A percentile compares a stretch with the other conserved stretches of the same genome.
These are phyloP conservation scores for Esox lucius DNA, from an alignment of 2,797 vertebrate species.

Conservation along the genomic window DNA sequence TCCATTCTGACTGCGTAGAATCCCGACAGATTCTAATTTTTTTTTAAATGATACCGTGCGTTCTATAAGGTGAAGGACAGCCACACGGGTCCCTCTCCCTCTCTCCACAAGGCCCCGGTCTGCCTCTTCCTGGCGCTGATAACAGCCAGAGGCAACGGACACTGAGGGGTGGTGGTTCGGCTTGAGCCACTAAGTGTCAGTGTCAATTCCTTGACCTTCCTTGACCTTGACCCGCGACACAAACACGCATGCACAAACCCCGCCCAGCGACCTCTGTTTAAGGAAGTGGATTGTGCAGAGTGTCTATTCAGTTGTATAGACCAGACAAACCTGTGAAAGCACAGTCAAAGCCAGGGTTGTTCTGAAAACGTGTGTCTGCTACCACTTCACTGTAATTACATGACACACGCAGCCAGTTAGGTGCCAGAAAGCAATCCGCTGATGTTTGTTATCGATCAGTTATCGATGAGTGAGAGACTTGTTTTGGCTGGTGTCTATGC, in stretches of 20 bases:
- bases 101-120: slow-evolving; percentile 62
- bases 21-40: slow-evolving; percentile 37
- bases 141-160: slow-evolving; percentile 64
- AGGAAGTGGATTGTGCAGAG: slow-evolving; percentile 69
- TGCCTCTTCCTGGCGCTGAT: slow-evolving; percentile 78
- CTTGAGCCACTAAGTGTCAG: slow-evolving; percentile 31
- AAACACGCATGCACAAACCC: slow-evolving; percentile 27
- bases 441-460: background rate
- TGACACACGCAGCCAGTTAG: slow-evolving; percentile 16
- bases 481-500: background rate
- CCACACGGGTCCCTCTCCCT: slow-evolving; percentile 27
- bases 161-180: slow-evolving; percentile 43
- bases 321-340: slow-evolving; percentile 55
- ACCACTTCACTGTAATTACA: background rate
- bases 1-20: slow-evolving; percentile 59
- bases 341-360: slow-evolving; percentile 38
- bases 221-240: slow-evolving; percentile 31
- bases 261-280: slow-evolving; percentile 62
- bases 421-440: background rate
- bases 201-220: slow-evolving; percentile 70
- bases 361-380: slow-evolving; percentile 5
- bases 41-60: background rate
- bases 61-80: slow-evolving; percentile 31
- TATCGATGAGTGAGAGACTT: background rate
- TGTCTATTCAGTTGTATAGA: slow-evolving; percentile 69